Base-by-base conservation (phyloP, 2,797 vertebrate species). In the Crocidura indochinensis region DNA sequence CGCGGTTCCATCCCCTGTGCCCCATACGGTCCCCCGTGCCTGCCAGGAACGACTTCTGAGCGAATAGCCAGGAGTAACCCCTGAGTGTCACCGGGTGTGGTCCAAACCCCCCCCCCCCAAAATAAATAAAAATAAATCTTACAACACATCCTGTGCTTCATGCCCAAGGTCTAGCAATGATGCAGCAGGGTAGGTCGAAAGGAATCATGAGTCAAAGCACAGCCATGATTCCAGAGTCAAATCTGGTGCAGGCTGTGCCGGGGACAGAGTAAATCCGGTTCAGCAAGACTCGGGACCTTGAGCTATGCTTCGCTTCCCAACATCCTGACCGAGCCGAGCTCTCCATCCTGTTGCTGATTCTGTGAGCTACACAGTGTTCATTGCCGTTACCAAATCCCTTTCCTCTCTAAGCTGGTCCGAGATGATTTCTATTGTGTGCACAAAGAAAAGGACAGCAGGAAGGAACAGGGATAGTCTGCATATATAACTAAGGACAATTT, bases 371-470 rank as follows among this genome's bases (percentile, higher is more conserved):
- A 87, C 0, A 74, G 38, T 24, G 46, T 29, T 68, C 29, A 89
- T 14, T 92, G 77, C 47, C 86, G 64, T 86, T 38, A 89, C 71
- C 82, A 93, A 91, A 71, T 72, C 84, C 53, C 44, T 86, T 67
- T 49, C 47, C 24, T 80, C 49, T 44, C 85, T 73, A 81, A 75
- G 17, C 56, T 75, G 75, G 56, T 38, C 19, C 91, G 65, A 79
- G 85, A 38, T 92, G 53, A 85, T 76, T 92, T 79, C 79, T 76
- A 38, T 53, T 78, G 38, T 49, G 69, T 81, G 53, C 53, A 72
- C 44, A 67, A 81, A 90, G 80, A 92, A 88, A 84, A 11, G 69
- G 60, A 47, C 62, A 86, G 20, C 60, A 87, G 31, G 17, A 20
- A n/a, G 56, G 56, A 88, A 72, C 29, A 44, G 1, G 46, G 47